Evolutionary conservation across 2,113 vertebrate genomes (phyloP).

Genomic region (Lepidothrix coronata): DNA sequence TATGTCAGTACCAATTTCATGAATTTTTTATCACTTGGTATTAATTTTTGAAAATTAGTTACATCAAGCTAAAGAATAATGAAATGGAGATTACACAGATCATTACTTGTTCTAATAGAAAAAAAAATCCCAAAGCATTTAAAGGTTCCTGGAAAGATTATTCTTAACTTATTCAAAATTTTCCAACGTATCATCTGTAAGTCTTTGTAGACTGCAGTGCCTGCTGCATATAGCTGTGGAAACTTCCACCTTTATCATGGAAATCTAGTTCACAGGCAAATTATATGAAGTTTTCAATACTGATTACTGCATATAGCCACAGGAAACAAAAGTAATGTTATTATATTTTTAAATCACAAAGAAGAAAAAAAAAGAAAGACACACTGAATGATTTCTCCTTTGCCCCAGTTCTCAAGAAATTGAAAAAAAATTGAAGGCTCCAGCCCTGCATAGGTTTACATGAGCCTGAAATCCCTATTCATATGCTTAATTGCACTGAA

Average conservation of each 20-base stretch:
- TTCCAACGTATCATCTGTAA: neutral
- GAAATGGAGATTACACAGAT: neutral
- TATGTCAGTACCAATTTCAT: neutral
- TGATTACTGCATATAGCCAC: neutral
- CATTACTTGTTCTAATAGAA: neutral
- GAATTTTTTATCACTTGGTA: neutral
- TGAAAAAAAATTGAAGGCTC: neutral
- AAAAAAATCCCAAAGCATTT: neutral
- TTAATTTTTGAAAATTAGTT: neutral
- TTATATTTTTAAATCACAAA: neutral
- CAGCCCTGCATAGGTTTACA: neutral
- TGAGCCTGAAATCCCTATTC: neutral
- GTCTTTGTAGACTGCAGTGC: neutral
- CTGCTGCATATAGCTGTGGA: neutral
- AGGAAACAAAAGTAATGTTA: neutral
- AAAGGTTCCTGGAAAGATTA: neutral
- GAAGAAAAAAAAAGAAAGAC: accelerated
- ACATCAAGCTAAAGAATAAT: neutral
- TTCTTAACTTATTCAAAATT: neutral
- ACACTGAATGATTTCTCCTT: neutral
- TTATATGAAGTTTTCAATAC: neutral
- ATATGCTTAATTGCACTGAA: neutral
- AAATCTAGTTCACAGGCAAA: neutral
- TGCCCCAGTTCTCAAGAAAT: neutral
- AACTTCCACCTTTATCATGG: neutral